These are phyloP conservation scores for Tetrao urogallus DNA, from an alignment of 2,113 vertebrate genomes.

Conservation along the genomic window DNA sequence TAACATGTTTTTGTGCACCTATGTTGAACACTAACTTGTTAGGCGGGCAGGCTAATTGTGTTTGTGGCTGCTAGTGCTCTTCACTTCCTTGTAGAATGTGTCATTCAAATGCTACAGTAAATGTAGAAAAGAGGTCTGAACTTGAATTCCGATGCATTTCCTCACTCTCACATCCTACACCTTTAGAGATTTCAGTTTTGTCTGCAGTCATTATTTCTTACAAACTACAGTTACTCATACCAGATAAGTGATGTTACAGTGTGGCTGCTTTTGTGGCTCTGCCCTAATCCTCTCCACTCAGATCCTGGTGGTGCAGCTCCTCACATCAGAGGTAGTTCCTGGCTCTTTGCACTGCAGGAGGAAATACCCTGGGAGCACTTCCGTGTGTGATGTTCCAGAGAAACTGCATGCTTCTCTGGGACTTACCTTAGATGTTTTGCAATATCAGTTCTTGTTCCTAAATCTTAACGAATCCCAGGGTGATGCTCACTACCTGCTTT, in stretches of 20 bases:
- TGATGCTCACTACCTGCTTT: not conserved
- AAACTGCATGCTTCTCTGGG: not conserved
- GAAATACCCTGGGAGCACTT: not conserved
- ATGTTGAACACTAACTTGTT: not conserved
- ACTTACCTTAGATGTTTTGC: not conserved
- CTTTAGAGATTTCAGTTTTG: not conserved
- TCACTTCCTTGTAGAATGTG: not conserved
- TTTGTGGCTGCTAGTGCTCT: not conserved
- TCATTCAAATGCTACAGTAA: not conserved
- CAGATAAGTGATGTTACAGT: not conserved
- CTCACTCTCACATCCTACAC: accelerated
- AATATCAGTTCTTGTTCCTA: not conserved
- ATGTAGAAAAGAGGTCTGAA: not conserved
- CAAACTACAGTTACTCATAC: not conserved
- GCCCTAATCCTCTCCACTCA: not conserved
- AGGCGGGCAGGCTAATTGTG: not conserved
- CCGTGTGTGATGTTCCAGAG: not conserved
- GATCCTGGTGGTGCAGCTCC: not conserved
- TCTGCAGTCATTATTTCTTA: not conserved
- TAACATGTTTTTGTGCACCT: not conserved
- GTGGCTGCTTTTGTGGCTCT: not conserved
- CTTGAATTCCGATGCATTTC: not conserved
- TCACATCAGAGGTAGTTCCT: accelerated
- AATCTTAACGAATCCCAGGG: not conserved
- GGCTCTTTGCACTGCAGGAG: not conserved